Evolutionary conservation across 30 jellyfish, hydroid and myxozoan genomes (phyloP).

Genomic region (Pseudorhiza aurosa): DNA sequence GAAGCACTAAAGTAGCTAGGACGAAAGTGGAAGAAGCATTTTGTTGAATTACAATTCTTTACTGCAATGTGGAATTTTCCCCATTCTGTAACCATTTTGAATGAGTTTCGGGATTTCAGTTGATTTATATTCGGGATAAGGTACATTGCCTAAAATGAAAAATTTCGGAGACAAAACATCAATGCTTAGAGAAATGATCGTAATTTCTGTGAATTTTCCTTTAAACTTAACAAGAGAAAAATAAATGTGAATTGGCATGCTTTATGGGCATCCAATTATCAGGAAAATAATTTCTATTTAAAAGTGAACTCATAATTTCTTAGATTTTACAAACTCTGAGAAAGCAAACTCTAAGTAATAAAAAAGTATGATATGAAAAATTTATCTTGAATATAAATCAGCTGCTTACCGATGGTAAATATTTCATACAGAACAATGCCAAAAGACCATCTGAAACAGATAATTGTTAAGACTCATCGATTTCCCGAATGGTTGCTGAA

Average conservation of each 20-base stretch:
- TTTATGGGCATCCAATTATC: neutral
- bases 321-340: no score
- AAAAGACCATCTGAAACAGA: constrained; percentile 59
- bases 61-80: constrained; percentile 51
- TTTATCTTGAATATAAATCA: no score
- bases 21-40: neutral
- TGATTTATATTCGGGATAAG: constrained; percentile 61
- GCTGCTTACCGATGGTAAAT: constrained; percentile 45
- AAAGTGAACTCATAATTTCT: no score
- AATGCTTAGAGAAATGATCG: no score
- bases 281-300: no score
- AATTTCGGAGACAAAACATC: no score
- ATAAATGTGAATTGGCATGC: neutral
- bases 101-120: constrained; percentile 31
- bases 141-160: constrained; percentile 32
- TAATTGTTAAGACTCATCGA: neutral
- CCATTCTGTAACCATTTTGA: constrained; percentile 41
- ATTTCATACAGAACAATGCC: constrained; percentile 68
- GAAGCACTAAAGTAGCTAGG: neutral
- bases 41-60: constrained; percentile 48
- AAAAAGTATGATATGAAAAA: no score
- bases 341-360: no score
- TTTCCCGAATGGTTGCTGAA: no score
- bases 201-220: no score
- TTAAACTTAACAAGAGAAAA: neutral